Base-by-base conservation (phyloP, 2,888 invertebrate genomes). In the Dicycla oo region DNA sequence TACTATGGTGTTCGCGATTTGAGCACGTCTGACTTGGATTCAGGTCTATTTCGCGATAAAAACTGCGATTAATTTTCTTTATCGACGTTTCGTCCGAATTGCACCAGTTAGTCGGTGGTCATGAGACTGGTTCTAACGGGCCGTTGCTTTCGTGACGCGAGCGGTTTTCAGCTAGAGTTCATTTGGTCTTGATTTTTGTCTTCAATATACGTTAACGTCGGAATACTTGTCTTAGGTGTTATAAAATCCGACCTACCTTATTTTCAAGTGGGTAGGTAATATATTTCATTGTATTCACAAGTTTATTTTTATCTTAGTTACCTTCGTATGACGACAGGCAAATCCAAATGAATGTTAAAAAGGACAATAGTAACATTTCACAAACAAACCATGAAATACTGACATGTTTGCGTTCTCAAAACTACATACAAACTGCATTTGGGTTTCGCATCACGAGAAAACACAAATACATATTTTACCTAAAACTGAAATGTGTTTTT, bases 381-480 rank as follows among this genome's bases (percentile, higher is more conserved):
- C 34, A 62, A 78, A 80, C 56, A 61, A 65, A 56, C 4, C 23
- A 61, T 49, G 13, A 64, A 79, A 66, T 51, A 8, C n/a, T 47
- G 20, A 64, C 47, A 53, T 53, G 40, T 62, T 76, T 62, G 47
- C 56, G 40, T 79, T 65, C 51, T 61, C 18, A 20, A 40, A 65
- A 62, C 38, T 45, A 54, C 54, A 65, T 62, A 64, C 51, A 78
- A 30, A 49, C 61, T 51, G 49, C 49, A 62, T 57, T 75, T 23
- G 20, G 20, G 8, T 38, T 61, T 30, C 45, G 43, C n/a, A 45
- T 45, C 45, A 51, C 20, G 10, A 45, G 23, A 77, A 64, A 45
- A 45, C 40, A 49, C 26, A 38, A 58, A 23, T 51, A n/a, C n/a
- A n/a, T n/a, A 49, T 73, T 66, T 57, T 38, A 34, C 43, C 15